Conservation (phyloP, 2,888 invertebrate species). For the Amiota minor region DNA sequence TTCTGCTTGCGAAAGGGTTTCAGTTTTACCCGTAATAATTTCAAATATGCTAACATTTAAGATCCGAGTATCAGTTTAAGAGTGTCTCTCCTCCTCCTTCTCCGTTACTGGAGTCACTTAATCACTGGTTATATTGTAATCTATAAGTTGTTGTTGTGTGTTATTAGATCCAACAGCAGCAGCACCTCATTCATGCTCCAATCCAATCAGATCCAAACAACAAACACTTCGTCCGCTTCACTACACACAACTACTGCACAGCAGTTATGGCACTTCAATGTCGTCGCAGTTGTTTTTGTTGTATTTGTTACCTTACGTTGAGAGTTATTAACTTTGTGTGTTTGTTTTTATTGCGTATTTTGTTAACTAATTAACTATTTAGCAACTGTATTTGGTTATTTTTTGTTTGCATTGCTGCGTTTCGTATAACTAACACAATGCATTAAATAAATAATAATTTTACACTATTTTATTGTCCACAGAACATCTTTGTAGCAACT, state of each 20-base stretch:
- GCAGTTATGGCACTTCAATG: background rate
- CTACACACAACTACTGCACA: too few relatives aligned
- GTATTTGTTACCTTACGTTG: conserved; percentile 15
- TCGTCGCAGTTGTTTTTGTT: conserved; percentile 32
- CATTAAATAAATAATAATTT: conserved; percentile 37
- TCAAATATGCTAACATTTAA: conserved; percentile 40
- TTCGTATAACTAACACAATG: conserved; percentile 10
- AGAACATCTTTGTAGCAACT: conserved; percentile 53
- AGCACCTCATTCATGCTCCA: too few relatives aligned
- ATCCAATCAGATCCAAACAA: too few relatives aligned
- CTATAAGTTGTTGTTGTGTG: too few relatives aligned
- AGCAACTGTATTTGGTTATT: conserved; percentile 36
- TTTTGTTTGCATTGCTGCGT: conserved; percentile 32
- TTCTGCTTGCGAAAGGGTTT: conserved; percentile 2
- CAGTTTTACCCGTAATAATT: conserved; percentile 49
- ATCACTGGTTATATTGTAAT: too few relatives aligned
- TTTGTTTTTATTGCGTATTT: conserved; percentile 45
- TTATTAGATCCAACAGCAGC: too few relatives aligned
- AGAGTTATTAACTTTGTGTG: conserved; percentile 40
- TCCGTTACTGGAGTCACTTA: too few relatives aligned
- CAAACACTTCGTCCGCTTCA: too few relatives aligned
- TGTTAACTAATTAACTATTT: conserved; percentile 37
- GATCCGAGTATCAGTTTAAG: too few relatives aligned
- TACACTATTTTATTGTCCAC: conserved; percentile 44
- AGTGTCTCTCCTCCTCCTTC: too few relatives aligned